Evolutionary conservation across 53 echinoderm and acorn worm genomes (phyloP).

Genomic region (Holothuria scabra): DNA sequence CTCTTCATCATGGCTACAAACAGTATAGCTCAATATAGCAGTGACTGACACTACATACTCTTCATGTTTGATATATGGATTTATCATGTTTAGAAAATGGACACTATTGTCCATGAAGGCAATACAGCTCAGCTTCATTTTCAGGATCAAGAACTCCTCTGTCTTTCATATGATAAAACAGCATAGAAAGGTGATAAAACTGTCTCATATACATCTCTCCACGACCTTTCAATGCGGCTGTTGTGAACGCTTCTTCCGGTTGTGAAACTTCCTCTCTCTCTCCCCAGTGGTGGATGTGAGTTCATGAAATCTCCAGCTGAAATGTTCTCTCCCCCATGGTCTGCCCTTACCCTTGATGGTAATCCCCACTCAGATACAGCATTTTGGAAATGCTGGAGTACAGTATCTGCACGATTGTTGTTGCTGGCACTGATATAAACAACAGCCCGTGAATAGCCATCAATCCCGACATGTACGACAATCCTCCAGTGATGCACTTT

Average conservation of each 20-base stretch:
- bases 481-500: neutral
- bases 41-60: too few species aligned
- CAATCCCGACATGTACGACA: slow-evolving; percentile 49
- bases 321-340: slow-evolving; percentile 9
- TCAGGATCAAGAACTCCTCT: slow-evolving; percentile 56
- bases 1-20: too few species aligned
- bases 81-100: too few species aligned
- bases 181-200: slow-evolving; percentile 7
- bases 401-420: slow-evolving; percentile 47
- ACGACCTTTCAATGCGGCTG: slow-evolving; percentile 48
- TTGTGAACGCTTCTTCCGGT: slow-evolving; percentile 52
- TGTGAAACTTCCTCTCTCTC: slow-evolving; percentile 46
- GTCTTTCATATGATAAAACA: slow-evolving; percentile 26
- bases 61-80: too few species aligned
- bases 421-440: slow-evolving; percentile 32
- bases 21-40: too few species aligned
- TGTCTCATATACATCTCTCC: slow-evolving; percentile 45
- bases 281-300: slow-evolving; percentile 37
- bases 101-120: too few species aligned
- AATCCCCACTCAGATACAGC: slow-evolving; percentile 5
- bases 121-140: slow-evolving; percentile 52
- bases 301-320: slow-evolving; percentile 18
- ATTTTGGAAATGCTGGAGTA: slow-evolving; percentile 8
- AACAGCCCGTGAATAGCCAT: slow-evolving; percentile 33
- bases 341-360: slow-evolving; percentile 35